phyloP scores from a whole-genome alignment of 2,113 vertebrate species.

The Cricetomys ansorgei region DNA sequence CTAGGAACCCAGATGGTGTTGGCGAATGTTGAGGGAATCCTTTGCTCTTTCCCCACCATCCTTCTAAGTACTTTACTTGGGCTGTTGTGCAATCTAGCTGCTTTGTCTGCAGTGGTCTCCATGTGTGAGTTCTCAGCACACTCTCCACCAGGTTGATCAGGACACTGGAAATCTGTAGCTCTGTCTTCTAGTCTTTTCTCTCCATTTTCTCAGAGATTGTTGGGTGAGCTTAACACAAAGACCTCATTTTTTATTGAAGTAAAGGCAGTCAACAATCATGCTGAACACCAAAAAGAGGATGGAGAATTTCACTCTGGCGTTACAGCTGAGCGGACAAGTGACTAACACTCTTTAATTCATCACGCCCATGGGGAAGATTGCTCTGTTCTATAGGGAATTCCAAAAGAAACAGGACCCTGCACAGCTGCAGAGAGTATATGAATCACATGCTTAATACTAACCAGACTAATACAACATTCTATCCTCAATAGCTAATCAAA shows the following conservation, averaged over 20 bases:
- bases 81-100: background rate
- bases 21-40: background rate
- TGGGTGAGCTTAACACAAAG: background rate
- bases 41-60: background rate
- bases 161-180: background rate
- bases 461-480: background rate
- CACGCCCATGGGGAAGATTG: background rate
- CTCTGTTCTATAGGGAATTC: conserved; percentile 5
- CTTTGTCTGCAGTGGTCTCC: background rate
- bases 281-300: background rate
- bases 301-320: background rate
- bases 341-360: conserved; percentile 32
- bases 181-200: background rate
- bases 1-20: background rate
- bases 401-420: background rate
- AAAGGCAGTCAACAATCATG: background rate
- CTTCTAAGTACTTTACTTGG: background rate
- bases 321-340: background rate
- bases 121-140: background rate
- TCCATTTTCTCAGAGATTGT: background rate
- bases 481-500: conserved; percentile 55
- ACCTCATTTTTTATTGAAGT: background rate
- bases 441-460: conserved; percentile 51
- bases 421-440: background rate
- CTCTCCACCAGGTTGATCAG: background rate